phyloP scores from a whole-genome alignment of 2,888 invertebrate genomes.

The Anoplius nigerrimus region DNA sequence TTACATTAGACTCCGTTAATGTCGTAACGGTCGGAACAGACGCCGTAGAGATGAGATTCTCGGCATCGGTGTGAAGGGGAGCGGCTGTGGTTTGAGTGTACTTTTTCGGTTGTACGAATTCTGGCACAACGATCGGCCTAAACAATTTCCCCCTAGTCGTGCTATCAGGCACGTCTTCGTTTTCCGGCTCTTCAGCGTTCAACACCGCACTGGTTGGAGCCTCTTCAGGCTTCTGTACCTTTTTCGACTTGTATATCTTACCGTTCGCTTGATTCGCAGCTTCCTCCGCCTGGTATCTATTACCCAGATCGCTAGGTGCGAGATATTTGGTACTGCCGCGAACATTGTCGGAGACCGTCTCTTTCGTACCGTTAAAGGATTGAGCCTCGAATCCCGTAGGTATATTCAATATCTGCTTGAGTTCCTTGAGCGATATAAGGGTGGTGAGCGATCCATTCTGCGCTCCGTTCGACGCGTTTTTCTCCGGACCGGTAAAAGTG shows the following conservation, averaged over 20 bases:
- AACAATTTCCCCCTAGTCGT: constrained; percentile 45
- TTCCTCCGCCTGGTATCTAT: neutral
- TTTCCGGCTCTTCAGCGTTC: neutral
- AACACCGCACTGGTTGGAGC: neutral
- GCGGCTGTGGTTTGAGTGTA: neutral
- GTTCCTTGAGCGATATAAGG: too few species aligned
- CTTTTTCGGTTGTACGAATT: constrained; percentile 37
- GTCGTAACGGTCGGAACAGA: too few species aligned
- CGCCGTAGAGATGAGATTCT: too few species aligned
- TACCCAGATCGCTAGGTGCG: too few species aligned
- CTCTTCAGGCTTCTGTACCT: neutral
- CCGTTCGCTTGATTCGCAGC: neutral
- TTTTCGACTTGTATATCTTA: constrained; percentile 1
- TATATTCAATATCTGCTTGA: too few species aligned
- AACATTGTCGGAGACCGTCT: too few species aligned
- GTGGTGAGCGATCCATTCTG: too few species aligned
- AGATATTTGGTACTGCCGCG: too few species aligned
- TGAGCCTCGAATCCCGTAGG: neutral
- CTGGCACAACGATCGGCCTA: constrained; percentile 69
- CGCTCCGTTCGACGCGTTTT: too few species aligned
- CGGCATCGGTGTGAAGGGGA: neutral
- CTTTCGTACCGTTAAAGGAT: too few species aligned
- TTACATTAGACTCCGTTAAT: too few species aligned
- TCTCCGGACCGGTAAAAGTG: too few species aligned
- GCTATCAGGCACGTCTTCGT: neutral